A percentile compares a stretch with the other conserved stretches of the same genome.
These are phyloP conservation scores for Muntiacus muntjak DNA, from an alignment of 2,113 vertebrate species.

Conservation along the genomic window DNA sequence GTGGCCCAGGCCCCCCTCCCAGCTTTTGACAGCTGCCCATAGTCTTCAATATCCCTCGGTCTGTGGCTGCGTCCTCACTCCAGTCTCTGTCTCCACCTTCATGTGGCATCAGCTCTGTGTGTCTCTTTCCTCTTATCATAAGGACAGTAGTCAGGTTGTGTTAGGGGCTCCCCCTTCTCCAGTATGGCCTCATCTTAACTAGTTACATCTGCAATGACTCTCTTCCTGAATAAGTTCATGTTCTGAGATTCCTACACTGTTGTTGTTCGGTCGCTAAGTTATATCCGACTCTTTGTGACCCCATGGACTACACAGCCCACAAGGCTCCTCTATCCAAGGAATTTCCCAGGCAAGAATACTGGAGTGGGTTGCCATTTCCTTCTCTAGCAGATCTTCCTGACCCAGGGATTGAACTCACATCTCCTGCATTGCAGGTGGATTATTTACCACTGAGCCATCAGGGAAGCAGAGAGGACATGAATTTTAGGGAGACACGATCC, in stretches of 20 bases:
- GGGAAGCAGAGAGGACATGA: not conserved
- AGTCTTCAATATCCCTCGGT: not conserved
- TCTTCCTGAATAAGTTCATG: not conserved
- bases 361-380: not conserved
- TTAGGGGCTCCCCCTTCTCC: not conserved
- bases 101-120: rapidly evolving
- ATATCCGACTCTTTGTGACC: not conserved
- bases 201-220: not conserved
- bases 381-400: not conserved
- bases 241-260: not conserved
- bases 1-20: not conserved
- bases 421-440: not conserved
- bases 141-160: not conserved
- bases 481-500: not conserved
- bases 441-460: not conserved
- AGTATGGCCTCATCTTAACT: not conserved
- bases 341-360: not conserved
- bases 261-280: not conserved
- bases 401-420: not conserved
- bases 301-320: not conserved
- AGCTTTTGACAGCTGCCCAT: not conserved
- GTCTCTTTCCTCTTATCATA: not conserved
- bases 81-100: not conserved
- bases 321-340: not conserved
- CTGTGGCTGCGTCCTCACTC: not conserved